Evolutionary conservation across 2,113 vertebrate species (phyloP), one percentile per base, ranked within the genome.

Genomic region (Megalops atlanticus): DNA sequence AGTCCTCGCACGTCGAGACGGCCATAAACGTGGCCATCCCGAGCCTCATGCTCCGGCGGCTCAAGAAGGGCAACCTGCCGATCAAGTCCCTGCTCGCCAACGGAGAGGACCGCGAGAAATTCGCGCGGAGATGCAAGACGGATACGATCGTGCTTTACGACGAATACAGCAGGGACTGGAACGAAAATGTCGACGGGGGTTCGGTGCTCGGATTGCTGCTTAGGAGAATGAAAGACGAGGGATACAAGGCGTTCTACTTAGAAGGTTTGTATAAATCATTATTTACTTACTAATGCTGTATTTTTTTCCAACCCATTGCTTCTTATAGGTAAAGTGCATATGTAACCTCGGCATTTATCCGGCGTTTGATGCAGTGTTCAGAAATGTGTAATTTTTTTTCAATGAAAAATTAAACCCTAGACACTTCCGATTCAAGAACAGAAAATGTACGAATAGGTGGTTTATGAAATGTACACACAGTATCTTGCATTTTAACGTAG

Each of bases 131-230:
- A 39, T 99, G 97, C 84, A 94, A 94, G 83, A 97, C 96, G 14
- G 97, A 98, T 89, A 96, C 97, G 0, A 94, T 99, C n/a, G 92
- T 99, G 73, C 92, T 99, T 69, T 99, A 99, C 91, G 98, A 99
- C 58, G 97, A 98, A 90, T 93, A 91, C 89, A 96, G 96, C 84
- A 91, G 91, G 85, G 94, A 95, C 76, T 97, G 96, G 95, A 96
- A 96, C 86, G 96, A 97, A 89, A 96, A 96, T 77, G 95, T 95
- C 0, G 91, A 95, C n/a, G 94, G 95, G 3, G 94, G 95, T 68
- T 96, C 97, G 0, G 96, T 99, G 81, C 89, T 99, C 79, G 96
- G 95, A 71, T 88, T 99, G 45, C 94, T 99, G 35, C 97, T 99
- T 40, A 95, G 96, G 77, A 96, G 97, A 74, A 96, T 99, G 38